Evolutionary conservation across 1,140 invertebrate species (phyloP).

Genomic region (Drosophila arawakana): DNA sequence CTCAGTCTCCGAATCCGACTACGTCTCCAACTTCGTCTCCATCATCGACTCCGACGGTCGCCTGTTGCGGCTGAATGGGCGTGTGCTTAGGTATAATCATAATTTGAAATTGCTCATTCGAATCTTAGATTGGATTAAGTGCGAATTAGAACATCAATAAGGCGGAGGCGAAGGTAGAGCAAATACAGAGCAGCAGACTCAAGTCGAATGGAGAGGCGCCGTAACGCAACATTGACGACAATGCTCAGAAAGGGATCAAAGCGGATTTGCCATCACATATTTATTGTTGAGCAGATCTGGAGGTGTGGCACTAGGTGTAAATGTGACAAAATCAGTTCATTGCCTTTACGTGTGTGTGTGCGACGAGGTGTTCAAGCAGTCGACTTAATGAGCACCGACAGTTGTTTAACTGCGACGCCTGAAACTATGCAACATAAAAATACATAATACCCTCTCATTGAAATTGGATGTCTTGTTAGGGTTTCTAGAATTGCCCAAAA

Average conservation of each 20-base stretch:
- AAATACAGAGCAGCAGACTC: background rate
- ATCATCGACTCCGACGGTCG: constrained; percentile 20
- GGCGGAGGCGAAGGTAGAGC: constrained; percentile 28
- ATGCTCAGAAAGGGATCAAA: constrained; percentile 71
- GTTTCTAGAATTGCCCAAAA: background rate
- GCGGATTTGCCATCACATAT: constrained; percentile 65
- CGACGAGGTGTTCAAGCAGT: constrained; percentile 66
- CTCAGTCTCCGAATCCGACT: constrained; percentile 4
- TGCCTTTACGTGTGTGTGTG: constrained; percentile 20
- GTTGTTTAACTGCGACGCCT: constrained; percentile 42
- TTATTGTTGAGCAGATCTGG: constrained; percentile 23
- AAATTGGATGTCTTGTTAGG: background rate
- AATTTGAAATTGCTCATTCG: constrained; percentile 83
- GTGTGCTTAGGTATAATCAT: constrained; percentile 76
- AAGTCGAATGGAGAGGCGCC: constrained; percentile 22
- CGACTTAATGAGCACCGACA: constrained; percentile 70
- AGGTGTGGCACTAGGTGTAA: constrained; percentile 57
- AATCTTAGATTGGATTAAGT: constrained; percentile 83
- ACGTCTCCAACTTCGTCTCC: constrained; percentile 6
- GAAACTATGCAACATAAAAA: constrained; percentile 31
- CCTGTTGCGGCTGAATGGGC: constrained; percentile 75
- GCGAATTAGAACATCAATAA: constrained; percentile 83
- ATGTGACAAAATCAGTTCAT: constrained; percentile 67
- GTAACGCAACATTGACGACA: constrained; percentile 79
- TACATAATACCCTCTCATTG: constrained; percentile 25